A percentile compares a stretch with the other conserved stretches of the same genome.
Evolutionary conservation across 2,797 vertebrate species (phyloP).

Genomic region (Schizothorax lantsangensis): DNA sequence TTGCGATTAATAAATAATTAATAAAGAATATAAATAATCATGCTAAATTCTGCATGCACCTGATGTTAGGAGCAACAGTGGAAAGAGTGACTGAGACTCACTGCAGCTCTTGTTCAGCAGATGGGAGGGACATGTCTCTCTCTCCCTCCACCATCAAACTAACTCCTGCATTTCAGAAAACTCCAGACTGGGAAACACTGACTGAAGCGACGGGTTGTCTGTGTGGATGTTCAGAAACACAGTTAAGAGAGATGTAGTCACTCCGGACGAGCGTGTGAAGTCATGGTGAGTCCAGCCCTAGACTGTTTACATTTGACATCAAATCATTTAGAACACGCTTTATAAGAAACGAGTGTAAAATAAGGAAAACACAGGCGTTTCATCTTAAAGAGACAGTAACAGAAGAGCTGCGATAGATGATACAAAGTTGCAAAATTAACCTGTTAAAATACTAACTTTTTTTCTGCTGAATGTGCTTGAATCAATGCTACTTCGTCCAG

Average conservation of each 20-base stretch:
- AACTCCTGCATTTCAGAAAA: slow-evolving; percentile 1
- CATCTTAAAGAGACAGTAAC: not conserved
- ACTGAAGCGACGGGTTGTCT: slow-evolving; percentile 43
- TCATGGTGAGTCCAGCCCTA: slow-evolving; percentile 75
- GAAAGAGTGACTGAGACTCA: slow-evolving; percentile 18
- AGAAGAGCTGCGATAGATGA: not conserved
- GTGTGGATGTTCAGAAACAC: slow-evolving; percentile 58
- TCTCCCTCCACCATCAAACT: slow-evolving; percentile 55
- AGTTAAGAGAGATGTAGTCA: slow-evolving; percentile 73
- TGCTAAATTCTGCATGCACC: not conserved
- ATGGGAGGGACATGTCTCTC: slow-evolving; percentile 60
- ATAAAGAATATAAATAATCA: no score
- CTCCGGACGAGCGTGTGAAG: slow-evolving; percentile 65
- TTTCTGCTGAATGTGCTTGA: not conserved
- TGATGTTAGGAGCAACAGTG: not conserved
- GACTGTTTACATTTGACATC: not conserved
- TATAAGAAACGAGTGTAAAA: no score
- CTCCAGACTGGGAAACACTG: not conserved
- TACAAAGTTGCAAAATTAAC: not conserved
- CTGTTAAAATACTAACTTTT: not conserved
- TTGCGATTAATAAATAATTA: no score
- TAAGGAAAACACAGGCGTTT: not conserved
- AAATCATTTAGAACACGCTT: not conserved
- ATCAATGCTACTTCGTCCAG: not conserved
- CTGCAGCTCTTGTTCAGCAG: no score